A percentile compares a stretch with the other conserved stretches of the same genome.
Conservation (phyloP, 2,113 vertebrate genomes). For the Callithrix jacchus region DNA sequence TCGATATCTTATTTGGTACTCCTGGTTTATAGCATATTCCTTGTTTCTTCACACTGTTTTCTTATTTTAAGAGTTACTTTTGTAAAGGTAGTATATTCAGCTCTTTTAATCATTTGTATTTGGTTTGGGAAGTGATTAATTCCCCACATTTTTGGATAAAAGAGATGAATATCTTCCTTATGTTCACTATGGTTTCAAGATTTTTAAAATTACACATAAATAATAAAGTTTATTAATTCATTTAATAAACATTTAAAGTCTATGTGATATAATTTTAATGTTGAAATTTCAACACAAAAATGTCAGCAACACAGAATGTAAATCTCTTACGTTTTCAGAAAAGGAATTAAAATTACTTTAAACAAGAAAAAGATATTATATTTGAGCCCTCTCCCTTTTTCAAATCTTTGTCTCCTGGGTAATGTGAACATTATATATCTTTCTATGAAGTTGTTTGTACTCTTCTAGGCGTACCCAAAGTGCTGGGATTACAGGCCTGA, state of each 20-base stretch:
- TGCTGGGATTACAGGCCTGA: too few species aligned
- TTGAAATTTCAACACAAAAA: not conserved
- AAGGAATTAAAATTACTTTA: constrained; percentile 16
- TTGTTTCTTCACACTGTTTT: not conserved
- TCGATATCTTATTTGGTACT: not conserved
- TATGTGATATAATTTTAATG: not conserved
- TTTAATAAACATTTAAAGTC: constrained; percentile 1
- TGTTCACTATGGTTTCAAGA: not conserved
- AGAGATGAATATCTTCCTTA: not conserved
- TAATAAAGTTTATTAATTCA: not conserved
- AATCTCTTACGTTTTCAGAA: not conserved
- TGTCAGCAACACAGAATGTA: not conserved
- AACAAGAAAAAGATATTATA: not conserved
- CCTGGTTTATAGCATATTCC: not conserved
- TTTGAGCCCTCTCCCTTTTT: not conserved
- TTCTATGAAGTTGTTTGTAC: not conserved
- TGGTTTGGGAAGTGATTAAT: not conserved
- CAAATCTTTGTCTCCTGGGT: not conserved
- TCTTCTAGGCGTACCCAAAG: not conserved
- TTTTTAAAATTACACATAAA: not conserved
- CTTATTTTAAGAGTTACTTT: not conserved
- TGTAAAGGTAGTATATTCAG: not conserved
- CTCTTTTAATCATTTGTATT: not conserved
- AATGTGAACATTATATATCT: not conserved
- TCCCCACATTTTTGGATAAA: not conserved